These are phyloP conservation scores for Anas georgica DNA, from an alignment of 2,797 vertebrate genomes.

Conservation along the genomic window DNA sequence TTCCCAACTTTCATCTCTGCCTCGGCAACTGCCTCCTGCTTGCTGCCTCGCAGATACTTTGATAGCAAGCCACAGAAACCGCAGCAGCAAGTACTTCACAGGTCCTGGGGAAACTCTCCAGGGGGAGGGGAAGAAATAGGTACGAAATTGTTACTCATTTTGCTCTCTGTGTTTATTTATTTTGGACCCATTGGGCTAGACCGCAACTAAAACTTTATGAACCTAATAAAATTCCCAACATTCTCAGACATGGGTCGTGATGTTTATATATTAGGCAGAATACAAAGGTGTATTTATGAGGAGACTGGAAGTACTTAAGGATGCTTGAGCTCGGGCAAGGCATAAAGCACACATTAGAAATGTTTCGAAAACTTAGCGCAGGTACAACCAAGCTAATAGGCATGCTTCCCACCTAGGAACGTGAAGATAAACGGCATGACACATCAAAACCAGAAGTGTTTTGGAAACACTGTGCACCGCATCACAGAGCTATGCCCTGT, in stretches of 20 bases:
- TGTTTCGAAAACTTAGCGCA: background rate
- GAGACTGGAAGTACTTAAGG: constrained; percentile 62
- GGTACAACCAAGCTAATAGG: background rate
- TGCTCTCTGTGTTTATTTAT: constrained; percentile 78
- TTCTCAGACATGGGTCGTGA: constrained; percentile 81
- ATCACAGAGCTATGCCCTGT: background rate
- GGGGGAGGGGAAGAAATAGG: constrained; percentile 37
- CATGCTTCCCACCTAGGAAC: background rate
- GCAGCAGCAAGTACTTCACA: constrained; percentile 47
- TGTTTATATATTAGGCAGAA: constrained; percentile 76
- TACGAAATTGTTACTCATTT: constrained; percentile 71
- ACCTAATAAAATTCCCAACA: constrained; percentile 83
- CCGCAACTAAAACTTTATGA: constrained; percentile 80
- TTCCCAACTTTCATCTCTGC: background rate
- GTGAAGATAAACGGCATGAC: background rate
- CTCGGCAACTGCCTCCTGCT: background rate
- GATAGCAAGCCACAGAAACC: constrained; percentile 48
- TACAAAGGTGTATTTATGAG: constrained; percentile 81
- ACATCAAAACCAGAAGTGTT: background rate
- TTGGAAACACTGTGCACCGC: background rate
- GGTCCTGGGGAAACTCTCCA: background rate
- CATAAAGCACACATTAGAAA: background rate
- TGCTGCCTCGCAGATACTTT: background rate
- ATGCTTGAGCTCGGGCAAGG: constrained; percentile 39
- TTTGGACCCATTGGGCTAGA: constrained; percentile 76